A percentile compares a stretch with the other conserved stretches of the same genome.
Evolutionary conservation across 2,888 invertebrate species (phyloP).

Genomic region (Poecilobothrus nobilitatus): DNA sequence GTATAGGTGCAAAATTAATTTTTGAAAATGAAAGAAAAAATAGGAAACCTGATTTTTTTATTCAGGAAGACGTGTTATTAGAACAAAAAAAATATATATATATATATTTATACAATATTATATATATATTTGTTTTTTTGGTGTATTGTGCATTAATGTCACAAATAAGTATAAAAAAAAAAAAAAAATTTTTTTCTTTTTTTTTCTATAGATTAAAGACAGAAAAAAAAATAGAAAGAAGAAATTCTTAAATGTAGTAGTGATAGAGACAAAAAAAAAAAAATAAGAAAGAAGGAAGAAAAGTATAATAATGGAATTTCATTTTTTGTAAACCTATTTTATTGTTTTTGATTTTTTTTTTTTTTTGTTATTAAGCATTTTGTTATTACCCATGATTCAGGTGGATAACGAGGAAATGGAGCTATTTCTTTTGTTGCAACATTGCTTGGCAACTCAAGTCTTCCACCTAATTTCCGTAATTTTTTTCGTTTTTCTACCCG

Average conservation of each 20-base stretch:
- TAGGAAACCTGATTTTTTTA: no score
- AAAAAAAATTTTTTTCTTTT: slow-evolving; percentile 9
- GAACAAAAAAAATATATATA: no score
- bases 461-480: slow-evolving; percentile 63
- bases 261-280: not conserved
- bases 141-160: no score
- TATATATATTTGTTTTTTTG: no score
- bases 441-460: slow-evolving; percentile 76
- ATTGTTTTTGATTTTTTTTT: slow-evolving; percentile 24
- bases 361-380: slow-evolving; percentile 27
- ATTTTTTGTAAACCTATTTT: not conserved
- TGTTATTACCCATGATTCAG: slow-evolving; percentile 60
- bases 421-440: slow-evolving; percentile 79
- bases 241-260: not conserved
- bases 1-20: no score
- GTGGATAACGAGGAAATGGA: slow-evolving; percentile 81
- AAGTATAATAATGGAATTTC: not conserved
- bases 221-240: not conserved
- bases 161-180: no score
- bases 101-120: no score
- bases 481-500: slow-evolving; percentile 73
- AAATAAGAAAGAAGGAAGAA: not conserved
- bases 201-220: slow-evolving; percentile 22
- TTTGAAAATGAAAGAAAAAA: no score
- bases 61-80: no score